Evolutionary conservation across 2,888 invertebrate species (phyloP).

Genomic region (Eupsilia transversa): DNA sequence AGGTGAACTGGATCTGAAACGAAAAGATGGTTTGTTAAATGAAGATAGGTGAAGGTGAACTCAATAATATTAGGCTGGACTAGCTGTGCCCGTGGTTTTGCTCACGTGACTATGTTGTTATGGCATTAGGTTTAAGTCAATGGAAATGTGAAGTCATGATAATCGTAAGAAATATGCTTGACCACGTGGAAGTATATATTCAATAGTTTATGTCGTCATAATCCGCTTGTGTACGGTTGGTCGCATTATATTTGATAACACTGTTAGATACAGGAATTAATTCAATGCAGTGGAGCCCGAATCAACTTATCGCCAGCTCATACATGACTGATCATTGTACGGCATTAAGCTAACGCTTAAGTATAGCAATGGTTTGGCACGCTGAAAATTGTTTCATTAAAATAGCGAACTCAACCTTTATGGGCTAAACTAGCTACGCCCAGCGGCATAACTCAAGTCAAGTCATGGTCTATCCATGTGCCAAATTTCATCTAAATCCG

Average conservation of each 20-base stretch:
- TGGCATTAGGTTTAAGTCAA: neutral
- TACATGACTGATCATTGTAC: neutral
- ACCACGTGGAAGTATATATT: neutral
- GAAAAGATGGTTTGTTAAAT: neutral
- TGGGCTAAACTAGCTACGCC: too few relatives aligned
- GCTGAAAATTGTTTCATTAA: neutral
- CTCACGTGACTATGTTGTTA: neutral
- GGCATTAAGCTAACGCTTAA: neutral
- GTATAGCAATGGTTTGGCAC: neutral
- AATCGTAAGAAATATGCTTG: neutral
- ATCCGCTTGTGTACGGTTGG: neutral
- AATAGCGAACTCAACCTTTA: neutral
- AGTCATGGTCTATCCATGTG: too few relatives aligned
- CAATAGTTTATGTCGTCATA: neutral
- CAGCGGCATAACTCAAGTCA: too few relatives aligned
- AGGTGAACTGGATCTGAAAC: constrained; percentile 94
- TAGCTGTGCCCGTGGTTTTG: neutral
- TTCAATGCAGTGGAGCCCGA: neutral
- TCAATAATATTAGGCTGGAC: neutral
- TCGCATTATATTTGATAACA: neutral
- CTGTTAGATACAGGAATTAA: too few relatives aligned
- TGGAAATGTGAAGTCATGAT: neutral
- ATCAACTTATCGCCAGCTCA: too few relatives aligned
- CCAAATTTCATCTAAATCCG: too few relatives aligned
- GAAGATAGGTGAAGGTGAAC: too few relatives aligned